Base-by-base conservation (phyloP, 2,113 vertebrate species). In the Sphyrna mokarran region DNA sequence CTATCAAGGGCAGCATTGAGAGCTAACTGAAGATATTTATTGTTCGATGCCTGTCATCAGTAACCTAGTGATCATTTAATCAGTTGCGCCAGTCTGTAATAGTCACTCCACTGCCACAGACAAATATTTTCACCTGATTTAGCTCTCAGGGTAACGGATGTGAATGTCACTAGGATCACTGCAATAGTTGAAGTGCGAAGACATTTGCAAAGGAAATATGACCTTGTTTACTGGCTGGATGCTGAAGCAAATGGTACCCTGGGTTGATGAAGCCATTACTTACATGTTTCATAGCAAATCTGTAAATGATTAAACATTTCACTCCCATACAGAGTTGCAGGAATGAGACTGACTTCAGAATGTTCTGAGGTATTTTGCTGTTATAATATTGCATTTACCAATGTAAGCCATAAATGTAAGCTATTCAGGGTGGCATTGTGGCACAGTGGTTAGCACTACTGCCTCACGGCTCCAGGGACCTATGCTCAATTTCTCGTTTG, bases 241-340 rank as follows among this genome's bases (percentile, higher is more conserved):
- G 6, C 26, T 95, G 68, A 18, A 72, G 43, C 13, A 72, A 48
- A 43, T 43, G 48, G 61, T 16, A 93, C 7, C 63, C 63, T 93
- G 4, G 11, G 14, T 93, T 33, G 87, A 66, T 95, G 68, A 76
- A 95, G 26, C 68, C 93, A 72, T 40, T 69, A 54, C 23, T 72
- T 26, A 95, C 26, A 48, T 33, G 23, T 40, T 43, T 95, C 68
- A 29, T 48, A 76, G 43, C 13, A 72, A 43, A 29, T 43, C 40
- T 43, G 40, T 95, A 72, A 95, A 72, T 43, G 72, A 70, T 48
- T 29, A 68, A 94, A 94, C 18, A 95, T 72, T 95, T 68, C 40
- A 72, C 69, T 76, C 7, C 69, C 40, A 13, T 72, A 72, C 37
- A 16, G 91, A 94, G 16, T 40, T 93, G 33, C 91, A 94, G 91